Evolutionary conservation across 2,113 vertebrate genomes (phyloP).

Genomic region (Atrichornis clamosus): DNA sequence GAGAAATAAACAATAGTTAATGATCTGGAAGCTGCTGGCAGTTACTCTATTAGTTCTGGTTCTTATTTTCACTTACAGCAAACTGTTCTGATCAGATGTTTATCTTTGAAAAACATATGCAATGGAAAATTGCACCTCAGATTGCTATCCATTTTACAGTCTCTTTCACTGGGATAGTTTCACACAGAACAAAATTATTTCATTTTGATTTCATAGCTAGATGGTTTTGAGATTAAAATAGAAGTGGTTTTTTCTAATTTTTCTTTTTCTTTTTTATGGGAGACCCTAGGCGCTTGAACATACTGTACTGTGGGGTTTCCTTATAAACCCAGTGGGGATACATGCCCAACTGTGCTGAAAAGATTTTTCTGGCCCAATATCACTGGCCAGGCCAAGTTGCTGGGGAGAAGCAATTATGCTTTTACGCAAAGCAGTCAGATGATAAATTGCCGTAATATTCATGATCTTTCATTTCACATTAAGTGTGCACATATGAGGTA

Average conservation of each 20-base stretch:
- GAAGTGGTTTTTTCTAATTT: neutral
- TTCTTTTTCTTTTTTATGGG: neutral
- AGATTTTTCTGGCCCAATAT: neutral
- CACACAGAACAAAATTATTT: neutral
- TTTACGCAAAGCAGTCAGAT: neutral
- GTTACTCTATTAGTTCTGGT: conserved; percentile 52
- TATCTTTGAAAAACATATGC: conserved; percentile 45
- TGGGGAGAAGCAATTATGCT: neutral
- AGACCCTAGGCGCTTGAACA: neutral
- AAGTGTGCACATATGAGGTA: neutral
- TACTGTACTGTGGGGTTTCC: neutral
- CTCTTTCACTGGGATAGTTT: neutral
- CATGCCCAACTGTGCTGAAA: fast-evolving
- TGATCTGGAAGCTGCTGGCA: conserved; percentile 67
- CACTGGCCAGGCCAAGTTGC: neutral
- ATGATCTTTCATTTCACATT: neutral
- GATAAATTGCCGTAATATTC: neutral
- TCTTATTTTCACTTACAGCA: conserved; percentile 58
- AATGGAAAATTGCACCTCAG: conserved; percentile 39
- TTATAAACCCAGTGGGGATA: neutral
- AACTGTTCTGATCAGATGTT: conserved; percentile 56
- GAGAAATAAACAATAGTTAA: conserved; percentile 71
- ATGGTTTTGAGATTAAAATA: neutral
- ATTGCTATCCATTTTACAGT: neutral
- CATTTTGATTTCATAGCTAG: neutral